Evolutionary conservation across 2,888 invertebrate genomes (phyloP).

Genomic region (Aspidiotus rigidus): DNA sequence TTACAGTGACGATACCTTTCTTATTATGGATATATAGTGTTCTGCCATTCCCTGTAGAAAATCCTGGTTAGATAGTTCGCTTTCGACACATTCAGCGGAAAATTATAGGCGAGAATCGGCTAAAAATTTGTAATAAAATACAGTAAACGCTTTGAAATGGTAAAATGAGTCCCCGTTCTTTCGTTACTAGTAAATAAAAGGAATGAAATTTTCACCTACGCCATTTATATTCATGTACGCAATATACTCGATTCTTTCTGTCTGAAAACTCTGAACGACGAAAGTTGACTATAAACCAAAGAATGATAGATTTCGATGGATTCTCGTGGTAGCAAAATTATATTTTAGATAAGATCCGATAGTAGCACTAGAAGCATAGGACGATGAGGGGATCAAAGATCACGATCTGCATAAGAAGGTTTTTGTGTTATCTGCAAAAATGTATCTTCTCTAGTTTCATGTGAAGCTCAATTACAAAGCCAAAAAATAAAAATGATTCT

Average conservation of each 20-base stretch:
- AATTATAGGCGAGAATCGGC: slow-evolving; percentile 6
- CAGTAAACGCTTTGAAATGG: slow-evolving; percentile 10
- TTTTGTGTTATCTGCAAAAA: no score
- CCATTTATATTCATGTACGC: slow-evolving; percentile 24
- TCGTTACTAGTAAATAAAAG: slow-evolving; percentile 1
- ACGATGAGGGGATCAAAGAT: no score
- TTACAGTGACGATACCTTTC: background rate
- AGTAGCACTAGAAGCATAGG: no score
- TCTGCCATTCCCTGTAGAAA: slow-evolving; percentile 26
- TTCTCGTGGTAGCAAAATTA: no score
- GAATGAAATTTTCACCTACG: slow-evolving; percentile 28
- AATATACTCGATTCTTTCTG: slow-evolving; percentile 3
- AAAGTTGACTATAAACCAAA: no score
- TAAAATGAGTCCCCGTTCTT: slow-evolving; percentile 16
- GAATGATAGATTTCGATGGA: no score
- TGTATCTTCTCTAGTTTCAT: no score
- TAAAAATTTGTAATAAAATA: slow-evolving; percentile 15
- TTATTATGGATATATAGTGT: slow-evolving; percentile 10
- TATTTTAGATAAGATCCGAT: no score
- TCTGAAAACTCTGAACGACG: no score
- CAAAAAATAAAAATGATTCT: no score
- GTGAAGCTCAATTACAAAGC: no score
- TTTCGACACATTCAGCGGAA: slow-evolving; percentile 6
- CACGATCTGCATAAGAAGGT: no score
- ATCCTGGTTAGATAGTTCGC: background rate